These are phyloP conservation scores for Athalia cordata DNA, from an alignment of 2,888 invertebrate species.

Conservation along the genomic window DNA sequence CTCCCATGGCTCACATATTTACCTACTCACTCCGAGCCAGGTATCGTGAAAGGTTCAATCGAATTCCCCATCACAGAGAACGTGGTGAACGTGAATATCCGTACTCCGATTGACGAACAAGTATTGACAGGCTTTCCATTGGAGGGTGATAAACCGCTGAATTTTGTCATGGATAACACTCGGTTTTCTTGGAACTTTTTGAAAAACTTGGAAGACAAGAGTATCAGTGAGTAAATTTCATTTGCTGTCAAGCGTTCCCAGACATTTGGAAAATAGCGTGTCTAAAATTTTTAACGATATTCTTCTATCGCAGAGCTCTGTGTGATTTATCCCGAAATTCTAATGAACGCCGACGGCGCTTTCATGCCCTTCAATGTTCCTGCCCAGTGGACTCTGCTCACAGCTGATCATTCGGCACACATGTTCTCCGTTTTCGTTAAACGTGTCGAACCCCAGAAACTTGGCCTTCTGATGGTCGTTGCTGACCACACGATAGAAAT, in stretches of 20 bases:
- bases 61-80: conserved; percentile 59
- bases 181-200: conserved; percentile 58
- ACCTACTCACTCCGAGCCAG: conserved; percentile 55
- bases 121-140: conserved; percentile 58
- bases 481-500: conserved; percentile 55
- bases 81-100: conserved; percentile 58
- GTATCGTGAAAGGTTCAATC: conserved; percentile 56
- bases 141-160: conserved; percentile 49
- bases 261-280: conserved; percentile 43
- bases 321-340: conserved; percentile 57
- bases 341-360: conserved; percentile 57
- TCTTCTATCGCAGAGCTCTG: conserved; percentile 63
- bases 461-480: conserved; percentile 56
- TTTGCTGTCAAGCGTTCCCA: conserved; percentile 46
- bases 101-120: conserved; percentile 60
- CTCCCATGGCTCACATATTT: conserved; percentile 53
- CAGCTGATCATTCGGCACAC: conserved; percentile 61
- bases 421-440: conserved; percentile 68
- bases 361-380: conserved; percentile 54
- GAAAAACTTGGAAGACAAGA: conserved; percentile 41
- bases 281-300: neutral
- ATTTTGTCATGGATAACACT: conserved; percentile 57
- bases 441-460: conserved; percentile 52
- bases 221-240: conserved; percentile 49
- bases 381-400: conserved; percentile 66